Conservation (phyloP, 2,888 invertebrate species). For the Octonoba sinensis region DNA sequence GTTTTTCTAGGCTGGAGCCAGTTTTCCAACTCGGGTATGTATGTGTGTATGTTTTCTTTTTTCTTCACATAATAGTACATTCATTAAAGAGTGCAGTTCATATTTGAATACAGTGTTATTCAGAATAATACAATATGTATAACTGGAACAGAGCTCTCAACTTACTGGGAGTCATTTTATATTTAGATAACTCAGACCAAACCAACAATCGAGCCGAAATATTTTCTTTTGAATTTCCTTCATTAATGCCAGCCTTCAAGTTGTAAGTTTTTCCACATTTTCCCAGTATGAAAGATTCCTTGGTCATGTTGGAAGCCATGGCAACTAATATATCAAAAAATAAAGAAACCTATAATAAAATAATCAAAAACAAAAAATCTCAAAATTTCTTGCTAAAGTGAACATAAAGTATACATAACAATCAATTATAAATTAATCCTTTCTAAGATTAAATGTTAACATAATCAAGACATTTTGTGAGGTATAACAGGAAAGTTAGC, state of each 20-base stretch:
- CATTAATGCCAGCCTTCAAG: slow-evolving; percentile 56
- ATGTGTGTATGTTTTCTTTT: too few species aligned
- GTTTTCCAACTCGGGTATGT: too few species aligned
- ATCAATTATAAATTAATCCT: too few species aligned
- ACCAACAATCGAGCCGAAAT: slow-evolving; percentile 69
- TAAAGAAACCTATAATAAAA: slow-evolving; percentile 72
- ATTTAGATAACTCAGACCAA: slow-evolving; percentile 70
- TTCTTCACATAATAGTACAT: too few species aligned
- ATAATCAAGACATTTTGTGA: too few species aligned
- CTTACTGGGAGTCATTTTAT: slow-evolving; percentile 70
- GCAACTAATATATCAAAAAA: slow-evolving; percentile 74
- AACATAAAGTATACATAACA: too few species aligned
- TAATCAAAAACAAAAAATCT: not conserved
- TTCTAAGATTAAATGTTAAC: too few species aligned
- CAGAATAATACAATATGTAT: too few species aligned
- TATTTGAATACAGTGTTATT: too few species aligned
- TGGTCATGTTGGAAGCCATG: slow-evolving; percentile 71
- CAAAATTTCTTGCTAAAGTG: not conserved
- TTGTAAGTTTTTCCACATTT: slow-evolving; percentile 67
- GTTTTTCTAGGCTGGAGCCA: too few species aligned
- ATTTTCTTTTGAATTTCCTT: slow-evolving; percentile 65
- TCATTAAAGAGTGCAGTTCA: too few species aligned
- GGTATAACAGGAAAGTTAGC: too few species aligned
- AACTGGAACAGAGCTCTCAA: not conserved
- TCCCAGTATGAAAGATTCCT: slow-evolving; percentile 70